These are phyloP conservation scores for Drosophila macrospina DNA, from an alignment of 2,888 invertebrate species.

Conservation along the genomic window DNA sequence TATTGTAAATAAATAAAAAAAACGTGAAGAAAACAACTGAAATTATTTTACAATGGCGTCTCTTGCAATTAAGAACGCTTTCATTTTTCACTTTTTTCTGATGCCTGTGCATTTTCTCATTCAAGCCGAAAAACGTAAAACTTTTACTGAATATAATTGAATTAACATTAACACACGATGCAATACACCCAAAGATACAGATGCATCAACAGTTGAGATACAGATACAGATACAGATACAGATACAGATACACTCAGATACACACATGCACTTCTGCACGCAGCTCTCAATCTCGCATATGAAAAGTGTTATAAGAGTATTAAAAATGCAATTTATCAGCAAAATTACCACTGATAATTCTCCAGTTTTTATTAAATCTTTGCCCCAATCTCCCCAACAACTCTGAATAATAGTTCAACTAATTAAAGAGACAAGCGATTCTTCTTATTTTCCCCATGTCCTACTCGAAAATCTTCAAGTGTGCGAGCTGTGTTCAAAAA, in stretches of 20 bases:
- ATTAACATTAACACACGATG: constrained; percentile 62
- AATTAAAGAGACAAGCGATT: constrained; percentile 41
- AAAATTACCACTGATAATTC: constrained; percentile 14
- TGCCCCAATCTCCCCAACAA: constrained; percentile 4
- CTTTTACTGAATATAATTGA: constrained; percentile 80
- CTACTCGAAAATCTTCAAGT: constrained; percentile 40
- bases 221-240: constrained; percentile 16
- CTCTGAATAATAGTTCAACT: constrained; percentile 37
- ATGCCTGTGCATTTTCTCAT: constrained; percentile 47
- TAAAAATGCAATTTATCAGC: constrained; percentile 14
- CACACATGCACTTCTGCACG: constrained; percentile 35
- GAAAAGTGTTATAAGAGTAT: constrained; percentile 17
- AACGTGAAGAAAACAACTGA: constrained; percentile 36
- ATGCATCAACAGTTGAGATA: constrained; percentile 10
- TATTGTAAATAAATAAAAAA: constrained; percentile 44
- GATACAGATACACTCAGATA: constrained; percentile 12
- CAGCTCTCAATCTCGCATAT: constrained; percentile 30
- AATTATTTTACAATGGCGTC: constrained; percentile 56
- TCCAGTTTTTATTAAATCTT: constrained; percentile 29
- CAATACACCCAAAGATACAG: constrained; percentile 18
- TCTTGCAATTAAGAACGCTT: constrained; percentile 79
- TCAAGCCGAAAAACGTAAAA: constrained; percentile 59
- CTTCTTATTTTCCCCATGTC: constrained; percentile 16
- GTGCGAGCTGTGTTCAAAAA: constrained; percentile 44
- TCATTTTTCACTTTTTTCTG: constrained; percentile 73